A percentile compares a stretch with the other conserved stretches of the same genome.
These are phyloP conservation scores for Orius laevigatus DNA, from an alignment of 1,140 invertebrate genomes.

Conservation along the genomic window DNA sequence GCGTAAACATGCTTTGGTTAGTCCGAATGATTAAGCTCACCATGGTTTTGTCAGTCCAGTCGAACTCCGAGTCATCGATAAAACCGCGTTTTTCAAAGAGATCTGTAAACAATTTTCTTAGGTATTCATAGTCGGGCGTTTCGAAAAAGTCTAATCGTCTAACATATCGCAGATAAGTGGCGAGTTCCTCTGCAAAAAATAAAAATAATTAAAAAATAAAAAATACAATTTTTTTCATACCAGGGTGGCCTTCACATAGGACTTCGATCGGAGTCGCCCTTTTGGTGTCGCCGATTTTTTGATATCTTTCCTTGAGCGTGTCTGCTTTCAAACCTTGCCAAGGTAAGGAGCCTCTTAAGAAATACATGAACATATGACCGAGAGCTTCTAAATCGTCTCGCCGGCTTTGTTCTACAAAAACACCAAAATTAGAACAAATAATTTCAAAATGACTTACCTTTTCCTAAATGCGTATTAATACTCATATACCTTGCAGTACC, in stretches of 20 bases:
- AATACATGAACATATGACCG: conserved; percentile 99
- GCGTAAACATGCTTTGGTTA: no score
- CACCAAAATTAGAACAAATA: conserved; percentile 10
- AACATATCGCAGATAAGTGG: conserved; percentile 94
- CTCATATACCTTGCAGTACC: conserved; percentile 98
- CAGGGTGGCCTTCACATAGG: conserved; percentile 93
- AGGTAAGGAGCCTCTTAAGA: conserved; percentile 92
- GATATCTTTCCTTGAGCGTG: conserved; percentile 97
- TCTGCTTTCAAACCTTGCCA: conserved; percentile 99
- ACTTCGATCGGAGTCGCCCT: conserved; percentile 92
- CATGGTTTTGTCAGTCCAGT: conserved; percentile 96
- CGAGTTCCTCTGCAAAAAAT: conserved; percentile 61
- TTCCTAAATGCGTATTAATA: conserved; percentile 99
- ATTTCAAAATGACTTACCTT: conserved; percentile 42
- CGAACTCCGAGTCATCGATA: conserved; percentile 89
- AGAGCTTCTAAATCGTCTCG: conserved; percentile 97
- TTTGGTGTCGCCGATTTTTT: conserved; percentile 99
- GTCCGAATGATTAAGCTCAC: conserved; percentile 32
- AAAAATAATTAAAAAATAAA: conserved; percentile 5
- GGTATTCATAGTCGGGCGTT: conserved; percentile 98
- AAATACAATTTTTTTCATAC: conserved; percentile 28
- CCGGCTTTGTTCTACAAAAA: conserved; percentile 82
- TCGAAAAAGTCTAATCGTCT: conserved; percentile 97
- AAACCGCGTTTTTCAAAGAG: conserved; percentile 86
- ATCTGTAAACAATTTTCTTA: conserved; percentile 87